Base-by-base conservation (phyloP, 1,140 invertebrate genomes). In the Drosophila kepulauana region DNA sequence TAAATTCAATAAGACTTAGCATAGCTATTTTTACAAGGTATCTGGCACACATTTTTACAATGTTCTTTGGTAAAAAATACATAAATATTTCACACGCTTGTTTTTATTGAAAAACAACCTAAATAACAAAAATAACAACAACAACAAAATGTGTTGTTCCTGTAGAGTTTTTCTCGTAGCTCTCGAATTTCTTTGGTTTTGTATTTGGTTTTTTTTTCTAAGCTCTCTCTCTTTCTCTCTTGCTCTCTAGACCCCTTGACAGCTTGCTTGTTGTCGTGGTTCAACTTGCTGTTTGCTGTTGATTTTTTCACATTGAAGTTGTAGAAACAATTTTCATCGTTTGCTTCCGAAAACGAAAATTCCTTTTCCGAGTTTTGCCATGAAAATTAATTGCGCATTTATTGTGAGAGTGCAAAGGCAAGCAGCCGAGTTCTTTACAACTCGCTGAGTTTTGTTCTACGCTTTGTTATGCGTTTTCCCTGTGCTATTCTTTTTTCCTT, bases 321-420 rank as follows among this genome's bases (percentile, higher is more conserved):
- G 78, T 79, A 75, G 64, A 76, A 86, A 82, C 76, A 86, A 77
- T 79, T 82, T 72, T 38, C 67, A 65, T 20, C 52, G 45, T n/a
- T 61, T 61, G 49, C 51, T 35, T 16, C 52, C 61, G 65, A 68
- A 67, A 67, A 66, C 45, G 66, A 61, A 74, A 88, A 81, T 84
- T 88, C 69, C 69, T 68, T 68, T 63, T 66, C 35, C 38, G 71
- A 82, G 82, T 79, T 81, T 82, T 69, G 43, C 67, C 82, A 82
- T 87, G 81, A 89, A 88, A 88, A 88, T 88, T 89, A 89, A 88
- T 88, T 89, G 85, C 78, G 81, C 84, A 89, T 88, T 89, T 88
- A 88, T 85, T 89, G 35, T 84, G 69, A 82, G 76, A 38, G 8
- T 2, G 33, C 51, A 65, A 49, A 35, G 49, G 43, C 16, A 35